Percentiles rank a stretch among this genome's conserved stretches.
These are phyloP conservation scores for Polydesmus complanatus DNA, from an alignment of 2,888 invertebrate genomes.

Conservation along the genomic window DNA sequence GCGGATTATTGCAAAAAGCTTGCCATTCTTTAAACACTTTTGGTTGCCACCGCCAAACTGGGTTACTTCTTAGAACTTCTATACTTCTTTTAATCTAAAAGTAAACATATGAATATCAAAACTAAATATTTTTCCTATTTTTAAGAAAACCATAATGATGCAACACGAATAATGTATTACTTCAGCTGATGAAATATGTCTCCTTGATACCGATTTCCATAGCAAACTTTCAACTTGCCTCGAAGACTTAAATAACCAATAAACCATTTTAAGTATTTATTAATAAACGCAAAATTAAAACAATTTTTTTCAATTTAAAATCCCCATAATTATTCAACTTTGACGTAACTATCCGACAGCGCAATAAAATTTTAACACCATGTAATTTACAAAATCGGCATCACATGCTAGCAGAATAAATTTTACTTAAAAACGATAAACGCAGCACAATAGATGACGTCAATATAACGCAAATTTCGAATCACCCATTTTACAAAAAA, in stretches of 20 bases:
- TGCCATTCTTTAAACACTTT: conserved; percentile 35
- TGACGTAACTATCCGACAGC: too few relatives aligned
- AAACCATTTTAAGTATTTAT: conserved; percentile 2
- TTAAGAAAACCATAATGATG: not conserved
- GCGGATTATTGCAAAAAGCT: conserved; percentile 59
- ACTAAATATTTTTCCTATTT: not conserved
- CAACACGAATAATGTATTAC: not conserved
- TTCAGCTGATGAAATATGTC: not conserved
- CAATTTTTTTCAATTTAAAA: too few relatives aligned
- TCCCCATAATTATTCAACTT: too few relatives aligned
- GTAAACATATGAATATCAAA: conserved; percentile 1
- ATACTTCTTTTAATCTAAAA: conserved; percentile 10
- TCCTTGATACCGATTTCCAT: not conserved
- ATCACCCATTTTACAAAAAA: too few relatives aligned
- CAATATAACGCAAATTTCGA: too few relatives aligned
- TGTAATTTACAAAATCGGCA: too few relatives aligned
- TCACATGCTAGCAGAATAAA: too few relatives aligned
- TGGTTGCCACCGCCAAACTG: not conserved
- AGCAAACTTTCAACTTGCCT: conserved; percentile 12
- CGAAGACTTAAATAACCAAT: conserved; percentile 10
- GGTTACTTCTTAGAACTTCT: conserved; percentile 5
- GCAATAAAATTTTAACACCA: too few relatives aligned
- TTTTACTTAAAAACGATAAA: too few relatives aligned
- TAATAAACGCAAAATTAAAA: too few relatives aligned
- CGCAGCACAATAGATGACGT: too few relatives aligned